Conservation (phyloP, 2,113 vertebrate genomes). For the Halcyon senegalensis region DNA sequence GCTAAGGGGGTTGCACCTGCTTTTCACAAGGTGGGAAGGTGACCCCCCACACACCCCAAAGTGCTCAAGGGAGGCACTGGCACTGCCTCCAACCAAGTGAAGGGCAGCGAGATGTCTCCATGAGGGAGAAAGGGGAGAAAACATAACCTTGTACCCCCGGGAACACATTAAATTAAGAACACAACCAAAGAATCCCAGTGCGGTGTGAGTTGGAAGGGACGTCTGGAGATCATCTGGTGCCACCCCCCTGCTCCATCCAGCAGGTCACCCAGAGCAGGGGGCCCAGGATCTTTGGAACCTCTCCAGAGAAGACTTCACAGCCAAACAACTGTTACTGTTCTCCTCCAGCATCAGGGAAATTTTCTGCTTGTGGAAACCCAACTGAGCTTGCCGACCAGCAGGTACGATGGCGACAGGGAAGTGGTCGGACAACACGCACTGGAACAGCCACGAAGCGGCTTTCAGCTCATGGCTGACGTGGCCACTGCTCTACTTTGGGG, state of each 20-base stretch:
- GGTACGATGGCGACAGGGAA: accelerated
- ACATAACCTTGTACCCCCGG: accelerated
- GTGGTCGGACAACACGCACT: accelerated
- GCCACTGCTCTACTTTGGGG: not conserved
- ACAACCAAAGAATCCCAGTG: not conserved
- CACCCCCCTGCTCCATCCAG: not conserved
- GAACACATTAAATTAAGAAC: not conserved
- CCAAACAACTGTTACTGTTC: accelerated
- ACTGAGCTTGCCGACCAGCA: not conserved
- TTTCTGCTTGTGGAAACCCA: not conserved
- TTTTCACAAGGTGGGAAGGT: conserved; percentile 7
- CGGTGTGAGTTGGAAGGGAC: not conserved
- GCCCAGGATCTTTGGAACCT: not conserved
- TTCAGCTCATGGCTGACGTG: not conserved
- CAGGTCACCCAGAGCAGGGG: not conserved
- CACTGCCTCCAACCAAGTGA: not conserved
- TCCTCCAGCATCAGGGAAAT: not conserved
- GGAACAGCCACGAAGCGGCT: not conserved
- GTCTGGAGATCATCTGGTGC: not conserved
- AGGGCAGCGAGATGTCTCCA: accelerated
- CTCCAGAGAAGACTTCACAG: not conserved
- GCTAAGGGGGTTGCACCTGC: conserved; percentile 9
- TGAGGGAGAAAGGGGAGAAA: not conserved
- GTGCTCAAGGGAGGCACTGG: not conserved
- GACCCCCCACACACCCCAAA: not conserved